phyloP scores from a whole-genome alignment of 2,113 vertebrate genomes.

The Numida meleagris region DNA sequence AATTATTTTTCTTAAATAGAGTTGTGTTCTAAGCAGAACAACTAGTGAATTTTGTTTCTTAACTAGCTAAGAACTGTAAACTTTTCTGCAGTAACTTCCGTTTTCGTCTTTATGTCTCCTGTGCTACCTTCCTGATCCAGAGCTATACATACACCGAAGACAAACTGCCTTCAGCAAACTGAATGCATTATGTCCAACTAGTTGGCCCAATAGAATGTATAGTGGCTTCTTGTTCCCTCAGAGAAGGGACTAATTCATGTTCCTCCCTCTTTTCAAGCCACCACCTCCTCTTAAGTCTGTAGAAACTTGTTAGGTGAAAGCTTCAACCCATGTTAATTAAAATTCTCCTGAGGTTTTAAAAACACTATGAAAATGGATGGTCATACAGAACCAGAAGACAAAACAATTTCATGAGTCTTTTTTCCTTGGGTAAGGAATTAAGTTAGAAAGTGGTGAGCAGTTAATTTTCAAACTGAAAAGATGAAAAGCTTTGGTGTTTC shows the following conservation, averaged over 20 bases:
- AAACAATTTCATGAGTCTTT: neutral
- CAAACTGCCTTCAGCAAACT: neutral
- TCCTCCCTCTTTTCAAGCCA: neutral
- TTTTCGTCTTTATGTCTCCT: neutral
- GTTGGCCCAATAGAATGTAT: neutral
- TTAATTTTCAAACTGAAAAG: neutral
- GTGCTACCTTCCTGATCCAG: neutral
- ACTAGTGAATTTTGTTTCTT: neutral
- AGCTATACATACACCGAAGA: no score
- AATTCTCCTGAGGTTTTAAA: neutral
- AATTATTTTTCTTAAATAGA: neutral
- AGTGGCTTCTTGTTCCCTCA: no score
- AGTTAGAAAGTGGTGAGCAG: neutral
- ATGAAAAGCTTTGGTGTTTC: neutral
- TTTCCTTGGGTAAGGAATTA: neutral
- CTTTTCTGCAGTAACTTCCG: neutral
- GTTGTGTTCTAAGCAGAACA: neutral
- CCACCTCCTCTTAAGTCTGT: neutral
- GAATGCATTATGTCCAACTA: neutral
- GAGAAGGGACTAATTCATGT: neutral
- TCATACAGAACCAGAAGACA: neutral
- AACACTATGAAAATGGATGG: neutral
- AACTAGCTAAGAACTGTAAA: neutral
- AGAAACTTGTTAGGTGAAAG: neutral
- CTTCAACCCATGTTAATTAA: no score